Conservation (phyloP, 2,113 vertebrate species). For the Dicrurus megarhynchus region DNA sequence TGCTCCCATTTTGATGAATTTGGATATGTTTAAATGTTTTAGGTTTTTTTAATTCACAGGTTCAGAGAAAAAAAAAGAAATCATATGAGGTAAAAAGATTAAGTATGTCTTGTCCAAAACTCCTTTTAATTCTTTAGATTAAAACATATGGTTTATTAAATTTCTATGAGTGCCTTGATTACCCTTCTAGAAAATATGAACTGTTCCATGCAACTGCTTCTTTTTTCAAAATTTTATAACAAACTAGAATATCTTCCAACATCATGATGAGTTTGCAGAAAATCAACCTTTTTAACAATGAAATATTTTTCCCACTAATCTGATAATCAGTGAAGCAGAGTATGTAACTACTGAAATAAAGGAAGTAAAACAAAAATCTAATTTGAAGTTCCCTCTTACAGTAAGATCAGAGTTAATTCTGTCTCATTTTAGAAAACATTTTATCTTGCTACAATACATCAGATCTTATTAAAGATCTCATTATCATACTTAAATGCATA, state of each 20-base stretch:
- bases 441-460: background rate
- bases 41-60: background rate
- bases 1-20: background rate
- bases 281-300: background rate
- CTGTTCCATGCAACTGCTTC: background rate
- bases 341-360: background rate
- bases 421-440: background rate
- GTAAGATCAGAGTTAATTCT: background rate
- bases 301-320: background rate
- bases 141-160: background rate
- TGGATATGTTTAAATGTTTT: background rate
- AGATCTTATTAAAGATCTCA: background rate
- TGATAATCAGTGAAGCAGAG: slow-evolving; percentile 5
- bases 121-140: background rate
- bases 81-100: background rate
- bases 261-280: background rate
- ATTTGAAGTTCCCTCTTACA: background rate
- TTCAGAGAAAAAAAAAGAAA: background rate
- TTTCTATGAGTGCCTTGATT: background rate
- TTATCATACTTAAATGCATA: background rate
- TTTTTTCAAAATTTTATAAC: background rate
- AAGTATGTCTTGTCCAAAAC: background rate
- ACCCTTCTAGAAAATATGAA: slow-evolving; percentile 9
- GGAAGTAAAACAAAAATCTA: background rate
- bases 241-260: background rate